phyloP scores from a whole-genome alignment of 2,888 invertebrate species.

The Sacculina carcini region DNA sequence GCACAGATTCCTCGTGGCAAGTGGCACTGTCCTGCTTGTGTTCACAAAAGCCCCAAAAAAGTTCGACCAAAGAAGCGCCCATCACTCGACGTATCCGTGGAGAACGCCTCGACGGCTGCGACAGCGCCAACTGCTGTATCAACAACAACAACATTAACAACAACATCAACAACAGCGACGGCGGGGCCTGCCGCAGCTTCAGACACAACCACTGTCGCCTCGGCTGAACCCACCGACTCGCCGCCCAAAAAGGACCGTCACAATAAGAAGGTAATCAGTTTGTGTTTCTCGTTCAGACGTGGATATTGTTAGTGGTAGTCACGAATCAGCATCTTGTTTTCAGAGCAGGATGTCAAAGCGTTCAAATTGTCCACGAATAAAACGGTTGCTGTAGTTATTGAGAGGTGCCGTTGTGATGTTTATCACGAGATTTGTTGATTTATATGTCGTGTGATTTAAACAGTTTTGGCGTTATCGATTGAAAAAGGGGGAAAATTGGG shows the following conservation, averaged over 20 bases:
- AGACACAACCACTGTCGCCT: background rate
- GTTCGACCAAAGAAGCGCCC: constrained; percentile 16
- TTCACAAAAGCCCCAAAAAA: constrained; percentile 41
- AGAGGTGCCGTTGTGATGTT: too few relatives aligned
- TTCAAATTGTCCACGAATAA: too few relatives aligned
- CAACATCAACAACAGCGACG: constrained; percentile 5
- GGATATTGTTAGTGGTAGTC: too few relatives aligned
- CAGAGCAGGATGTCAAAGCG: too few relatives aligned
- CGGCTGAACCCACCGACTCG: constrained; percentile 17
- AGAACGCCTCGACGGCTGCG: constrained; percentile 14
- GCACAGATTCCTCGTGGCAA: constrained; percentile 46
- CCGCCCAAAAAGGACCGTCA: constrained; percentile 26
- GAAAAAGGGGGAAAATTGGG: too few relatives aligned
- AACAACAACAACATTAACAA: background rate
- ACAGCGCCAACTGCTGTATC: constrained; percentile 18
- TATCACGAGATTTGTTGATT: too few relatives aligned
- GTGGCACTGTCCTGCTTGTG: constrained; percentile 71
- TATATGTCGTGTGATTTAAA: too few relatives aligned
- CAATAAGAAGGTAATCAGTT: constrained; percentile 32
- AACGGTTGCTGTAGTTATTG: too few relatives aligned
- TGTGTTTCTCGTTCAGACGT: too few relatives aligned
- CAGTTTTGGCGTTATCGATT: too few relatives aligned
- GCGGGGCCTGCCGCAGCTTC: background rate
- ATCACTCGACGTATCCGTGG: constrained; percentile 20
- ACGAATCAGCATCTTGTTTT: too few relatives aligned